Evolutionary conservation across 2,888 invertebrate genomes (phyloP), one percentile per base, ranked within the genome.

Genomic region (Drosophila diplacantha): DNA sequence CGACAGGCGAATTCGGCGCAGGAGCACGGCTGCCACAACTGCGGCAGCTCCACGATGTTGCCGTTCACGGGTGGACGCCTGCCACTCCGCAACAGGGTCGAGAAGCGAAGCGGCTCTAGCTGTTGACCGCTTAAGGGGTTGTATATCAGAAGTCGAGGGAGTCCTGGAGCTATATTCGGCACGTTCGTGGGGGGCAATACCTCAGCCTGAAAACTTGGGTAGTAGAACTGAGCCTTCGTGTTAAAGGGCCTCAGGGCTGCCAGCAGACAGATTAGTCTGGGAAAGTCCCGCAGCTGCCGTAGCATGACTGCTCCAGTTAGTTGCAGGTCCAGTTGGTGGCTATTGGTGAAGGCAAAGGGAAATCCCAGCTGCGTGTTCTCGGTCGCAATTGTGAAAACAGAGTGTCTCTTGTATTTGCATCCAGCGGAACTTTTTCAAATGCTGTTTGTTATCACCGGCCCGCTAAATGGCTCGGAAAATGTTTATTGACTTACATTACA

Each of bases 391-490:
- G 80, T 78, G 44, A 57, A 83, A 83, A 81, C 60, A 79, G 65
- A 73, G 44, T 83, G 75, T 47, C 46, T 61, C 55, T 52, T 61
- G 47, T 39, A 37, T 52, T 64, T 61, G 62, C 55, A 71, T 52
- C 43, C 61, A 44, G 47, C 60, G 38, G 50, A 49, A 7, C 51
- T 31, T 24, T 38, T 47, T 37, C 22, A n/a, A n/a, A 20, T 24
- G 59, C 58, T 75, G 61, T 34, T 39, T 56, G 43, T 47, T 57
- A 70, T 52, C 38, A 18, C 41, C 38, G 39, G 35, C 46, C 62
- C 12, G 43, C 32, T 74, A 73, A 79, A 79, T 80, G 75, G 66
- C 46, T 69, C 74, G 83, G 83, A 83, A 80, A 83, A 81, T 72
- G 56, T 55, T 52, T 66, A 79, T 73, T 79, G 61, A 47, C 46